A percentile compares a stretch with the other conserved stretches of the same genome.
These are phyloP conservation scores for Fragum fragum DNA, from an alignment of 2,888 invertebrate genomes.

Conservation along the genomic window DNA sequence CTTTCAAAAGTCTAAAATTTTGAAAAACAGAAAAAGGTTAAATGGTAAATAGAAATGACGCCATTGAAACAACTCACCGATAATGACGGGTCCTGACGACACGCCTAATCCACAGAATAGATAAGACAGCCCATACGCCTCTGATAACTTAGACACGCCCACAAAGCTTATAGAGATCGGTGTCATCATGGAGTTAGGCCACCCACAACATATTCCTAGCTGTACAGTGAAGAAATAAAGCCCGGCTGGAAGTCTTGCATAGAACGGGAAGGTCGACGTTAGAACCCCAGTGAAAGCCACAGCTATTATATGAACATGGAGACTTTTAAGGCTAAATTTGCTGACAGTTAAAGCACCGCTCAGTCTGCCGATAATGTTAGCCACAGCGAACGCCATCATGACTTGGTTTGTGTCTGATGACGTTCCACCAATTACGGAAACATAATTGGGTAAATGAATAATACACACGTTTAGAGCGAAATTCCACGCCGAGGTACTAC, in stretches of 20 bases:
- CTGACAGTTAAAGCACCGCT: conserved; percentile 44
- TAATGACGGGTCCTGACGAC: conserved; percentile 58
- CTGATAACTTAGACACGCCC: conserved; percentile 56
- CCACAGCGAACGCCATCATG: conserved; percentile 55
- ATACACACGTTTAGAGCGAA: conserved; percentile 51
- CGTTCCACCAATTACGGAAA: conserved; percentile 42
- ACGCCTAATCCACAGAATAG: conserved; percentile 65
- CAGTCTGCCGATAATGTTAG: conserved; percentile 53
- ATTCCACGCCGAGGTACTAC: conserved; percentile 56
- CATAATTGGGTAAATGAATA: conserved; percentile 62
- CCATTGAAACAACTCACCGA: conserved; percentile 48
- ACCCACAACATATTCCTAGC: conserved; percentile 61
- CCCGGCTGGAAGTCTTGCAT: conserved; percentile 36
- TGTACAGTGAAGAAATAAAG: conserved; percentile 48
- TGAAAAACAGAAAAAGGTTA: no score
- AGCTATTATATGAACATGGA: conserved; percentile 37
- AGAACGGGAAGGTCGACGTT: conserved; percentile 53
- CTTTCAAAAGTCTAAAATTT: no score
- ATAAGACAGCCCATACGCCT: conserved; percentile 63
- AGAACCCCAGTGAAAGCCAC: conserved; percentile 41
- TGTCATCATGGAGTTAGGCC: conserved; percentile 62
- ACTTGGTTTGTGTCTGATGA: conserved; percentile 41
- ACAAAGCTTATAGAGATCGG: conserved; percentile 62
- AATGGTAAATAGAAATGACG: no score
- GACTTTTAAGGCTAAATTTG: conserved; percentile 32